Percentiles rank a stretch among this genome's conserved stretches.
These are phyloP conservation scores for Collichthys lucidus DNA, from an alignment of 2,113 vertebrate genomes.

Conservation along the genomic window DNA sequence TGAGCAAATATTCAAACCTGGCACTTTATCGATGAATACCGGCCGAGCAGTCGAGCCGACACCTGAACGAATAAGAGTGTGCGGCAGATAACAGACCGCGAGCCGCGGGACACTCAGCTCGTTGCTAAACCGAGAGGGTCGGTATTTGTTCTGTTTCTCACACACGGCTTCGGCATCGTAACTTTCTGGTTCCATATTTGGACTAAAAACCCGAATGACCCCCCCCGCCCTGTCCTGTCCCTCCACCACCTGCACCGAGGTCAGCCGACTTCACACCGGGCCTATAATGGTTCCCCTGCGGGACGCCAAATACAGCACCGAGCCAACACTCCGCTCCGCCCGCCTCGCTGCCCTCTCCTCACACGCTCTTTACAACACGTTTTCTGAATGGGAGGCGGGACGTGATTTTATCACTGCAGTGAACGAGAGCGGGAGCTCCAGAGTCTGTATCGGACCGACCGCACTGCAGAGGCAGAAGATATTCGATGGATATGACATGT, in stretches of 20 bases:
- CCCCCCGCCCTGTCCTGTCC: fast-evolving
- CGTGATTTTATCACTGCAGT: no score
- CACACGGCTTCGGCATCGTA: background rate
- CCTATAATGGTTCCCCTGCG: slow-evolving; percentile 66
- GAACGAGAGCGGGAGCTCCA: no score
- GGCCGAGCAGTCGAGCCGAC: background rate
- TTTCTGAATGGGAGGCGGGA: slow-evolving; percentile 31
- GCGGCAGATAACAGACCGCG: background rate
- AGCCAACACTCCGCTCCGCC: slow-evolving; percentile 35
- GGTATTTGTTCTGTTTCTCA: slow-evolving; percentile 36
- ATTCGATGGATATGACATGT: no score
- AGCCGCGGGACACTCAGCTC: slow-evolving; percentile 27
- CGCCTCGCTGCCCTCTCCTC: background rate
- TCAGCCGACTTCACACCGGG: slow-evolving; percentile 56
- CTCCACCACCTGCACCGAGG: slow-evolving; percentile 16
- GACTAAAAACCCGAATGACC: background rate
- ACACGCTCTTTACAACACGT: slow-evolving; percentile 6
- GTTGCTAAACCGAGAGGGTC: slow-evolving; percentile 39
- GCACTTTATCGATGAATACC: slow-evolving; percentile 45
- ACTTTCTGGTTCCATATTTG: slow-evolving; percentile 6
- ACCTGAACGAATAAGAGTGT: background rate
- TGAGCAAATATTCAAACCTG: slow-evolving; percentile 58
- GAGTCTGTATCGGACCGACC: no score
- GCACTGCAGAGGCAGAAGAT: no score
- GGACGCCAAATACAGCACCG: slow-evolving; percentile 67